Evolutionary conservation across 2,888 invertebrate genomes (phyloP).

Genomic region (Cerastis leucographa): DNA sequence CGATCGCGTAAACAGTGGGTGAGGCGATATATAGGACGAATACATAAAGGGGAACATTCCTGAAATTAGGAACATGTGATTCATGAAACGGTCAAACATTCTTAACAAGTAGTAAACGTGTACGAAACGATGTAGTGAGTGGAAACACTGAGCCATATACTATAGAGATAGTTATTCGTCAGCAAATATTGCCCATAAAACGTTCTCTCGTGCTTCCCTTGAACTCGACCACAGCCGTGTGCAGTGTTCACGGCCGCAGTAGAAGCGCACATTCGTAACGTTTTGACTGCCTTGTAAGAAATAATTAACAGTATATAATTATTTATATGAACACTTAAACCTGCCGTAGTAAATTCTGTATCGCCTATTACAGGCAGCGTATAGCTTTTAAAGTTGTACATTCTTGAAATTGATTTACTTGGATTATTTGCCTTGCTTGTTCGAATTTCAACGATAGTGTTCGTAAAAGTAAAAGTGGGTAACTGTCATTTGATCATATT

Average conservation of each 20-base stretch:
- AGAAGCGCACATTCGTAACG: constrained; percentile 49
- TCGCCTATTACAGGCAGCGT: constrained; percentile 10
- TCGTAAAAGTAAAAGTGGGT: not conserved
- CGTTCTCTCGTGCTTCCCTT: constrained; percentile 70
- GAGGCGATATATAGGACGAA: constrained; percentile 61
- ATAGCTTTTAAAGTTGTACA: constrained; percentile 4
- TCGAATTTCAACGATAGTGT: not conserved
- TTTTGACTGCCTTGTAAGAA: constrained; percentile 51
- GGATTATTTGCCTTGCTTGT: not conserved
- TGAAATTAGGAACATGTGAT: constrained; percentile 64
- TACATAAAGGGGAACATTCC: constrained; percentile 56
- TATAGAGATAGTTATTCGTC: constrained; percentile 57
- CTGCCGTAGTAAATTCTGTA: constrained; percentile 10
- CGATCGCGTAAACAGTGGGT: constrained; percentile 52
- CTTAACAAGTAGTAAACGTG: constrained; percentile 52
- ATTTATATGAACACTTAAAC: constrained; percentile 29
- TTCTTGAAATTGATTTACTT: not conserved
- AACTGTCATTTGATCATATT: constrained; percentile 11
- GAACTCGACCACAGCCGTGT: constrained; percentile 73
- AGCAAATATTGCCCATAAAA: constrained; percentile 62
- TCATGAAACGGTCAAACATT: constrained; percentile 66
- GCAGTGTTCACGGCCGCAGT: constrained; percentile 67
- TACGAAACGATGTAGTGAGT: constrained; percentile 38
- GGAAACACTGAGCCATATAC: constrained; percentile 40
- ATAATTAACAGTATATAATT: constrained; percentile 58